Base-by-base conservation (phyloP, 2,888 invertebrate genomes). In the Belgica antarctica region DNA sequence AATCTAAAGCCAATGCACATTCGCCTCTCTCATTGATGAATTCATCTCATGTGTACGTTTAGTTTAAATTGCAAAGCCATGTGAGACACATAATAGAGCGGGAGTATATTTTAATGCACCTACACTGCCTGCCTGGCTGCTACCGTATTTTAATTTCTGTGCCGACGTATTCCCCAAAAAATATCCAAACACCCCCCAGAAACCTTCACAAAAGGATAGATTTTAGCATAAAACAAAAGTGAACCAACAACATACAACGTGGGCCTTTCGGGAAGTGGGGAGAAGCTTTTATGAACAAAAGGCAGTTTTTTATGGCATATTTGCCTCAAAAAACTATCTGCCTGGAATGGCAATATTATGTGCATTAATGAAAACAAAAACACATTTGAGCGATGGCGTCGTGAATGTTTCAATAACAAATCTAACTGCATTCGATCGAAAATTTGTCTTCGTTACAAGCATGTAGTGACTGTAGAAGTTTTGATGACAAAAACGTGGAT, bases 251-350 rank as follows among this genome's bases (percentile, higher is more conserved):
- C 41, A 10, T 41, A n/a, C 10, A 52, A n/a, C 17, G 19, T 52
- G 52, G 22, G n/a, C n/a, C n/a, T n/a, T n/a, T n/a, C n/a, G n/a
- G n/a, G n/a, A n/a, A 52, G 17, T 22, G 22, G 22, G 52, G 15
- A 41, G 41, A 41, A 24, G 52, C 8, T 19, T 52, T 52, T 52
- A 19, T 22, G 22, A 52, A 59, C 25, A 59, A 59, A 59, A 59
- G n/a, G 25, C 59, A 59, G 24, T 59, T 59, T 59, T 27, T 59
- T 25, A 59, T 25, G 59, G 27, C 59, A 25, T 59, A 59, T 59
- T 46, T 59, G 59, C 59, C 22, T 4, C 4, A 24, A 15, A 22
- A n/a, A 52, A n/a, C 17, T 52, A 17, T 41, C n/a, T 41, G 10
- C 10, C 5, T 41, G 41, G n/a, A n/a, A n/a, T n/a, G 41, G 34